Evolutionary conservation across 2,888 invertebrate genomes (phyloP).

Genomic region (Heteropelma amictum): DNA sequence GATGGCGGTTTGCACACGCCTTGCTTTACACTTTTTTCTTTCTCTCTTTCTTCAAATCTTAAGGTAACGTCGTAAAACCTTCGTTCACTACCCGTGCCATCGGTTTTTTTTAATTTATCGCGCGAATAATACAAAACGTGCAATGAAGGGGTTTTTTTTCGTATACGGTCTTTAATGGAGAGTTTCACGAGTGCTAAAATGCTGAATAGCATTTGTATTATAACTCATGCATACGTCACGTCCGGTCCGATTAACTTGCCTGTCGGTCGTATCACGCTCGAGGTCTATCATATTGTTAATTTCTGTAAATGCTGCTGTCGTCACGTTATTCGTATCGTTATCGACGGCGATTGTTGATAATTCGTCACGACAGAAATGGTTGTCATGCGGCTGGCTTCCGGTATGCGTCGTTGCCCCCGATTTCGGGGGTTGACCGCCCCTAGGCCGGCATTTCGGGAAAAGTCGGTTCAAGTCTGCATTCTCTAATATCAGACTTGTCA

Average conservation of each 20-base stretch:
- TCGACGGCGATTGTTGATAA: constrained; percentile 59
- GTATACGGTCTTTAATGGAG: no score
- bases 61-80: no score
- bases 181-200: no score
- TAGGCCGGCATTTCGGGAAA: constrained; percentile 78
- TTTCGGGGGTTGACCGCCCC: constrained; percentile 73
- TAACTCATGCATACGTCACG: constrained; percentile 17
- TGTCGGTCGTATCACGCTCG: constrained; percentile 75
- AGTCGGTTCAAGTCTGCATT: constrained; percentile 77
- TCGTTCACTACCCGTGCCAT: no score
- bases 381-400: constrained; percentile 73
- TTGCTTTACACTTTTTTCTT: no score
- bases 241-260: constrained; percentile 66
- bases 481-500: constrained; percentile 78
- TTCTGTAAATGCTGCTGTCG: constrained; percentile 63
- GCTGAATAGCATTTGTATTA: not conserved
- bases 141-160: no score
- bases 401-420: constrained; percentile 70
- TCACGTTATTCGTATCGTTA: constrained; percentile 58
- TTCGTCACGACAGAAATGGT: constrained; percentile 59
- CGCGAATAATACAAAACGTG: no score
- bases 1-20: no score
- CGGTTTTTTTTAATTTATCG: no score
- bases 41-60: no score
- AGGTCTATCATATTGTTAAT: constrained; percentile 76